phyloP scores from a whole-genome alignment of 2,113 vertebrate genomes.

The Myodes glareolus region DNA sequence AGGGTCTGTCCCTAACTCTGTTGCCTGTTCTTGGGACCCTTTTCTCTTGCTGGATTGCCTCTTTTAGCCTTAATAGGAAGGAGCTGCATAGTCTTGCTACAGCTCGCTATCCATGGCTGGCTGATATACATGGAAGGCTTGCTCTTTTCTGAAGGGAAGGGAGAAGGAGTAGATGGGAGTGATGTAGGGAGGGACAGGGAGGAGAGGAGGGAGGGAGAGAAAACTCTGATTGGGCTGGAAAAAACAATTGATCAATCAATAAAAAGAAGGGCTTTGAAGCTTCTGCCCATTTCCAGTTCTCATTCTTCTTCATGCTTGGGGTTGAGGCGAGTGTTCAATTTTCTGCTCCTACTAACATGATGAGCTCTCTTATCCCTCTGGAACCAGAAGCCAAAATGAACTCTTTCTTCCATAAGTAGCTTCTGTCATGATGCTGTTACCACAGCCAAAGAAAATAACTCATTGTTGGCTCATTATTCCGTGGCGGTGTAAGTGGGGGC shows the following conservation, averaged over 20 bases:
- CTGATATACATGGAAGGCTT: not conserved
- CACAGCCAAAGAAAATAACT: not conserved
- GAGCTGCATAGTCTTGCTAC: not conserved
- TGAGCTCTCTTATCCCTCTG: not conserved
- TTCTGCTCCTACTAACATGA: not conserved
- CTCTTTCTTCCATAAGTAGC: not conserved
- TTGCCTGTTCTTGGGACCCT: not conserved
- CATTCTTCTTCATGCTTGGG: not conserved
- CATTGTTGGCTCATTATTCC: not conserved
- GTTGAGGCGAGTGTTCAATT: not conserved
- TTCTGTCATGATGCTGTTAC: not conserved
- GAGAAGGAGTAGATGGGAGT: not conserved
- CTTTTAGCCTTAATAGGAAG: not conserved
- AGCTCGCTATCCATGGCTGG: not conserved
- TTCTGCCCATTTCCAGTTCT: not conserved
- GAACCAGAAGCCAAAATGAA: not conserved
- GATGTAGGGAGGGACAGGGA: not conserved
- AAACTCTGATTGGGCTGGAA: not conserved
- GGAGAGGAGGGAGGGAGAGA: not conserved
- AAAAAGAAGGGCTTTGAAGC: not conserved
- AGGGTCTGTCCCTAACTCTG: not conserved
- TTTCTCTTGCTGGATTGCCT: not conserved
- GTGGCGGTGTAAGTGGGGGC: not conserved
- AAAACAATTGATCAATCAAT: not conserved
- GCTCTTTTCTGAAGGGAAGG: not conserved